Evolutionary conservation across 2,888 invertebrate species (phyloP).

Genomic region (Schizaphis graminum): DNA sequence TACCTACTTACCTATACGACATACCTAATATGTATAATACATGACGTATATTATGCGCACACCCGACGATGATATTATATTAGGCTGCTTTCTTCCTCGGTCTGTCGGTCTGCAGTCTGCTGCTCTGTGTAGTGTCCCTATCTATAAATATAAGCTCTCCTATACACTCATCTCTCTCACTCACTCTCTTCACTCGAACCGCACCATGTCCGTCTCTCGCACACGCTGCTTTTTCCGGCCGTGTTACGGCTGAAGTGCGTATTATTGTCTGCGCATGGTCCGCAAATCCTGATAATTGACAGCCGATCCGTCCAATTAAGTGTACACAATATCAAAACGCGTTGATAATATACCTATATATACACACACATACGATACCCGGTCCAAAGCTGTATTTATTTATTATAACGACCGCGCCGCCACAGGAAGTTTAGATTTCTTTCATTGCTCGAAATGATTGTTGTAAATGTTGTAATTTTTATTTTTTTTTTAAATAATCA

Average conservation of each 20-base stretch:
- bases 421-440: conserved; percentile 53
- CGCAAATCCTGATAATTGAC: conserved; percentile 56
- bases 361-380: background rate
- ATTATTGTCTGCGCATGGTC: conserved; percentile 37
- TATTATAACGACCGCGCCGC: background rate
- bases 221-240: background rate
- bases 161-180: background rate
- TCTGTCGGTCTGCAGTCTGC: background rate
- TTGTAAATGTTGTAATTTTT: conserved; percentile 15
- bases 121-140: background rate
- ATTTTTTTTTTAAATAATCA: background rate
- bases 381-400: conserved; percentile 10
- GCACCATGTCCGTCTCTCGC: background rate
- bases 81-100: conserved; percentile 7
- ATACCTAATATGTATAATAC: too few species aligned
- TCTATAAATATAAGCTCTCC: background rate
- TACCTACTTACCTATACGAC: background rate
- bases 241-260: background rate
- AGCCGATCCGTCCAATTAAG: conserved; percentile 47
- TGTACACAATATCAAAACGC: background rate
- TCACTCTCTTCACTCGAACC: background rate
- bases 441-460: conserved; percentile 57
- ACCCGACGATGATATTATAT: background rate
- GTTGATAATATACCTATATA: background rate
- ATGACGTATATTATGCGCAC: too few species aligned